Evolutionary conservation across 2,797 vertebrate genomes (phyloP), one percentile per base, ranked within the genome.

Genomic region (Neoniphon sammara): DNA sequence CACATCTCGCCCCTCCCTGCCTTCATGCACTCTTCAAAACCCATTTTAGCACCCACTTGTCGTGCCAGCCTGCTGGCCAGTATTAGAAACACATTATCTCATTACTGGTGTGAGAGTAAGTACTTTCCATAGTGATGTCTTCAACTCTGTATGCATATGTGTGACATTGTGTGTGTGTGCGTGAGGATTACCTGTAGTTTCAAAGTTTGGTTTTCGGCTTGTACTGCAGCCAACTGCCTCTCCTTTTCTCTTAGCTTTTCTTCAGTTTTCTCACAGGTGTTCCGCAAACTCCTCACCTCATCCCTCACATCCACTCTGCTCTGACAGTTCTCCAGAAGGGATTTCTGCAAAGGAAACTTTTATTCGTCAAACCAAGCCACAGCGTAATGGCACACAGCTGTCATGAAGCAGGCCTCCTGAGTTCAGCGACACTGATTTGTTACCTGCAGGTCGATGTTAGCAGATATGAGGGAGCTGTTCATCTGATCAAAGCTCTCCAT

Each of bases 361-460:
- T 70, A 84, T 18, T 64, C 31, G 46, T 77, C 27, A 77, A 71
- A 53, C 18, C 1, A 10, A 42, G 9, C 34, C 2, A 56, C 53
- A 31, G 14, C 27, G 10, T 21, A 15, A 31, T 23, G 52, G 34
- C 18, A 7, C 2, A 5, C 31, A 31, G 68, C 39, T 44, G 58
- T 47, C 36, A 31, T 5, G 10, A 11, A 50, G 18, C 9, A 15
- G 7, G 3, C 44, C 5, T 34, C 50, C 30, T 6, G 5, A n/a
- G 17, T 14, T 69, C 20, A n/a, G n/a, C 18, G 2, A 25, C 20
- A 55, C 2, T 75, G 71, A 73, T 77, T 65, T 66, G 61, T 67
- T 91, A 95, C 98, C 97, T 99, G 98, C 84, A 98, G 88, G 88
- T 93, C 91, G 47, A 99, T 91, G 88, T 98, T 98, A 79, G 95